Evolutionary conservation across 2,113 vertebrate genomes (phyloP).

Genomic region (Pterocles orientalis): DNA sequence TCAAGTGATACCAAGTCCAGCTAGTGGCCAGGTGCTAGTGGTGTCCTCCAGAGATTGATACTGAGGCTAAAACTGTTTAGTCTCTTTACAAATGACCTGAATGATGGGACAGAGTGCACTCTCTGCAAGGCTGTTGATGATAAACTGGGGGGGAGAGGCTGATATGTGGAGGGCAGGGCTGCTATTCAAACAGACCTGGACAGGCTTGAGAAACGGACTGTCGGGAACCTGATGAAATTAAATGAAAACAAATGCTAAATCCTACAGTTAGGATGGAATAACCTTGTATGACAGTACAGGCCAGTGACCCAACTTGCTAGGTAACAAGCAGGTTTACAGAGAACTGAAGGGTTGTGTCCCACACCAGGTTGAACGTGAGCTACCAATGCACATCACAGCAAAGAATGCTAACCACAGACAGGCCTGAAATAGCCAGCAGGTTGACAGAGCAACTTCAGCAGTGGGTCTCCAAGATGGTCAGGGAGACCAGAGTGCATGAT

Average conservation of each 20-base stretch:
- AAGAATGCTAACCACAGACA: not conserved
- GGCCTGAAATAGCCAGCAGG: not conserved
- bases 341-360: not conserved
- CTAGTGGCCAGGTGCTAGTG: not conserved
- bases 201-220: not conserved
- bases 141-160: not conserved
- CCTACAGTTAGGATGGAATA: not conserved
- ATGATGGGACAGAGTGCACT: not conserved
- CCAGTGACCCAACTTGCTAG: not conserved
- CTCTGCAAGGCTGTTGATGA: not conserved
- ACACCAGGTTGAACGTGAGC: accelerated
- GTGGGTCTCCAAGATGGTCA: not conserved
- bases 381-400: not conserved
- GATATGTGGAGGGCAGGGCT: not conserved
- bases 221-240: not conserved
- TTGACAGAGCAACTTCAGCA: not conserved
- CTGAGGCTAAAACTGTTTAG: not conserved
- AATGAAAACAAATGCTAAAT: not conserved
- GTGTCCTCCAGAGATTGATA: not conserved
- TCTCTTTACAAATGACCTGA: not conserved
- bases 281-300: not conserved
- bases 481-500: not conserved
- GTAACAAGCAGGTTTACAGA: not conserved
- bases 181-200: not conserved
- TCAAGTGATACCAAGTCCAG: not conserved